phyloP scores from a whole-genome alignment of 2,797 vertebrate genomes.

The Lutjanus campechanus region DNA sequence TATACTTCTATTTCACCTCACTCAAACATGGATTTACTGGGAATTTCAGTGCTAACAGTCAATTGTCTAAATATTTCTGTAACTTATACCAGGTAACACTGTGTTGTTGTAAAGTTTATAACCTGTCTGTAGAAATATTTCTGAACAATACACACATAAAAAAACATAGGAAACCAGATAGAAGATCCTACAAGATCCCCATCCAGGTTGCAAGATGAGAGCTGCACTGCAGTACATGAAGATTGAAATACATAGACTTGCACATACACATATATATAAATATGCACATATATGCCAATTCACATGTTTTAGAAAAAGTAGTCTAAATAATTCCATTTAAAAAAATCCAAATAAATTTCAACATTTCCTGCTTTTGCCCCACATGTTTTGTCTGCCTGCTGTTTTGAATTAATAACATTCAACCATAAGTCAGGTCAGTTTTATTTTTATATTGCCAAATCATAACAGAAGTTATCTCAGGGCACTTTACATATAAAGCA shows the following conservation, averaged over 20 bases:
- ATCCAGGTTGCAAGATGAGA: not conserved
- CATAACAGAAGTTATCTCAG: too few species aligned
- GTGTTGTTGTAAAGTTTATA: not conserved
- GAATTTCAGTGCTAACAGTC: too few species aligned
- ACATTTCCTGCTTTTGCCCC: too few species aligned
- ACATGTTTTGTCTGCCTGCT: too few species aligned
- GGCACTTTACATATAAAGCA: too few species aligned
- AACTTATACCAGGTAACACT: not conserved
- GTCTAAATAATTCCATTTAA: not conserved
- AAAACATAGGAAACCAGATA: not conserved
- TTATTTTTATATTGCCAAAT: too few species aligned
- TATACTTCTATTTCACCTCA: not conserved
- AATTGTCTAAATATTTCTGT: too few species aligned
- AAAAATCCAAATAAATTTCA: not conserved
- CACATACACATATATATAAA: not conserved
- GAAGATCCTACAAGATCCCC: not conserved
- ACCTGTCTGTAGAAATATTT: not conserved
- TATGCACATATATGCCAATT: not conserved
- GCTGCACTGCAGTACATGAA: not conserved
- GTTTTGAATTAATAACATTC: not conserved
- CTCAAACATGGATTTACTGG: too few species aligned
- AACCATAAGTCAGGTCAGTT: not conserved
- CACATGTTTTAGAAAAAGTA: not conserved
- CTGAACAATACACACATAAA: not conserved
- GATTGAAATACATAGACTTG: not conserved